Evolutionary conservation across 2,113 vertebrate species (phyloP).

Genomic region (Rhadina sibilatrix): DNA sequence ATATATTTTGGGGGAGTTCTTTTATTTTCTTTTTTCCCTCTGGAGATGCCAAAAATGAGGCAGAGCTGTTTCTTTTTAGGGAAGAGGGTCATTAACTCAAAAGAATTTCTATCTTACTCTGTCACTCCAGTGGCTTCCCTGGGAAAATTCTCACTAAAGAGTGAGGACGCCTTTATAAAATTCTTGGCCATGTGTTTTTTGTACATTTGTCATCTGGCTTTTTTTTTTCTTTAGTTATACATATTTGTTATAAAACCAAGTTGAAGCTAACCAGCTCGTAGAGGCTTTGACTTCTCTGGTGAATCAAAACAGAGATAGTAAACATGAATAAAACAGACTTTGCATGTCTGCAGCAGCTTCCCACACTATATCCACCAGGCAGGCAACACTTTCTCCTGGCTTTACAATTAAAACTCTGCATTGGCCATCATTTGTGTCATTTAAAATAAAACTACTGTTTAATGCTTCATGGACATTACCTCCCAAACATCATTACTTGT

Average conservation of each 20-base stretch:
- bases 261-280: conserved; percentile 29
- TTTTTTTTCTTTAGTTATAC: not conserved
- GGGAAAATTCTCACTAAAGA: conserved; percentile 18
- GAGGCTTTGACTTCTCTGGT: not conserved
- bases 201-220: conserved; percentile 3
- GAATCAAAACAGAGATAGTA: not conserved
- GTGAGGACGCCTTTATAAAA: not conserved
- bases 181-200: conserved; percentile 22
- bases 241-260: conserved; percentile 1
- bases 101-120: not conserved
- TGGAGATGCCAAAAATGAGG: not conserved
- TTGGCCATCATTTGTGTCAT: not conserved
- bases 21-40: not conserved
- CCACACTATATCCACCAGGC: not conserved
- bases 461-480: not conserved
- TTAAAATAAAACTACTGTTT: conserved; percentile 1
- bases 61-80: not conserved
- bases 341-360: not conserved
- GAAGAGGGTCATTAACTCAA: not conserved
- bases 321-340: not conserved
- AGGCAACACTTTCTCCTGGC: not conserved
- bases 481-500: not conserved
- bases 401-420: not conserved
- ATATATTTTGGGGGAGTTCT: not conserved
- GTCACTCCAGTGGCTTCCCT: not conserved